phyloP scores from a whole-genome alignment of 1,140 invertebrate species.

The Orchestia grillus region DNA sequence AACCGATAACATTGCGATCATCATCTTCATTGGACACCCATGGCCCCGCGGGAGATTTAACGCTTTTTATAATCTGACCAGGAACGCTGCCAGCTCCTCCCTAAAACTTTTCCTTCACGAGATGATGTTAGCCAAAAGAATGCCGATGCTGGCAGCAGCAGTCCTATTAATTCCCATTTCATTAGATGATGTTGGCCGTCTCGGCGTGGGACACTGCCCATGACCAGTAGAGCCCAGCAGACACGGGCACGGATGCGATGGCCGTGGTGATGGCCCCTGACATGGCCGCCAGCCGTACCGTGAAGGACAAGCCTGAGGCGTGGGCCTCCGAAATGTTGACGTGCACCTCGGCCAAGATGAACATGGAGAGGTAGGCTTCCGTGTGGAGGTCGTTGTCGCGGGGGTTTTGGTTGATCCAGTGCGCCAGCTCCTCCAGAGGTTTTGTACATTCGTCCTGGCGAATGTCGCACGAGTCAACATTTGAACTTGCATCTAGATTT shows the following conservation, averaged over 20 bases:
- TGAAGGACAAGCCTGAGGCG: constrained; percentile 57
- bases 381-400: constrained; percentile 83
- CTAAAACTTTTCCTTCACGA: neutral
- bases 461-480: neutral
- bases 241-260: constrained; percentile 19
- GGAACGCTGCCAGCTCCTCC: neutral
- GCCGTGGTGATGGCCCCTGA: constrained; percentile 3
- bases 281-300: constrained; percentile 13
- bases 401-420: constrained; percentile 83
- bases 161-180: neutral
- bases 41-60: neutral
- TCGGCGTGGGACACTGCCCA: constrained; percentile 5
- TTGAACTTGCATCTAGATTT: too few relatives aligned
- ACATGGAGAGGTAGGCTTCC: constrained; percentile 89
- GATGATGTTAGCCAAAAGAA: neutral
- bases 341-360: constrained; percentile 92
- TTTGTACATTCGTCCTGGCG: constrained; percentile 86
- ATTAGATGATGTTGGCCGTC: neutral
- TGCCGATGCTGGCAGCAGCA: neutral
- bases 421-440: constrained; percentile 83
- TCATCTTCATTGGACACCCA: neutral
- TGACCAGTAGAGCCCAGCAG: constrained; percentile 15
- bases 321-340: constrained; percentile 74
- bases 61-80: neutral
- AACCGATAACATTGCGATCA: neutral